Evolutionary conservation across 37 sponge, comb jelly and placozoan genomes (phyloP), one percentile per base, ranked within the genome.

Genomic region (Mnemiopsis leidyi): DNA sequence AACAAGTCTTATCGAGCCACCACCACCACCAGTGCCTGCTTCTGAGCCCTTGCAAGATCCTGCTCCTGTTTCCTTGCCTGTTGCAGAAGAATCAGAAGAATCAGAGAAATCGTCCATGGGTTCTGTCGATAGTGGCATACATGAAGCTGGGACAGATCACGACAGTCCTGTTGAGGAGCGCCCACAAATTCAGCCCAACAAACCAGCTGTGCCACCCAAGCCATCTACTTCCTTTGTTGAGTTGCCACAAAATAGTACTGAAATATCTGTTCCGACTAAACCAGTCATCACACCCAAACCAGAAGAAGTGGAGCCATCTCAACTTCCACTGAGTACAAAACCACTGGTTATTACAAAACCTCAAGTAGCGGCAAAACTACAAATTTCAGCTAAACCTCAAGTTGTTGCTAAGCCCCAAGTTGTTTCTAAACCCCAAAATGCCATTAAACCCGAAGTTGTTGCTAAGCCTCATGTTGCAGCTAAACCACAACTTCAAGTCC

Each of bases 101-200:
- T 85, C 90, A 36, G 90, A 85, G 61, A 61, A 85, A 39, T 77
- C 79, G 36, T 77, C 79, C 35, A 26, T 77, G 32, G 90, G 90
- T 3, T 85, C 90, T 38, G 90, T 85, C 5, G 90, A 85, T 29
- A 85, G 90, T 39, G 90, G 90, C 7, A 85, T 85, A 21, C 90
- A 85, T 25, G 90, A 85, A 26, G 48, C 90, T 38, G 90, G 90
- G 0, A 85, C 90, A n/a, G 79, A 77, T 77, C 79, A 77, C 18
- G 90, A 85, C 39, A 85, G 90, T 21, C 90, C 90, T 23, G 90
- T 39, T 21, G 90, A 85, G 25, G 90, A 85, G 25, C n/a, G 21
- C 36, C 28, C 48, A 5, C 90, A 25, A 13, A n/a, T 25, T 39
- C 24, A 39, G 3, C 48, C 35, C 36, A 26, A 33, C 0, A 77